Percentiles rank a stretch among this genome's conserved stretches.
Conservation (phyloP, 1,140 invertebrate species). For the Drosophila micromelanica region DNA sequence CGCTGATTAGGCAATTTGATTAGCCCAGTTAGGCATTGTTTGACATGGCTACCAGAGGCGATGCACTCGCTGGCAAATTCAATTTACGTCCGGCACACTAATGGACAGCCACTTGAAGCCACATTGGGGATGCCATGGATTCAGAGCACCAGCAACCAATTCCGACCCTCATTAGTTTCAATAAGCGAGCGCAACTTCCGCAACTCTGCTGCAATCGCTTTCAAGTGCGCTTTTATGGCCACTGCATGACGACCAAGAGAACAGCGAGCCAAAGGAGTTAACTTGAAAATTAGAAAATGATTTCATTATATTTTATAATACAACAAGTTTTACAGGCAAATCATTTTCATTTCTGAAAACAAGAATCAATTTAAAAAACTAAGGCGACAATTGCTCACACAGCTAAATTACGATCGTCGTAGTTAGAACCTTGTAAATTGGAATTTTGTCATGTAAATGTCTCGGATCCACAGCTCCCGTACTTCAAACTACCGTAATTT, state of each 20-base stretch:
- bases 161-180: slow-evolving; percentile 28
- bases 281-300: too few relatives aligned
- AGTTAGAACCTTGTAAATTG: too few relatives aligned
- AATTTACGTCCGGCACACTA: slow-evolving; percentile 8
- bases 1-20: slow-evolving; percentile 66
- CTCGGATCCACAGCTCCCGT: too few relatives aligned
- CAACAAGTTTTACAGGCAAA: too few relatives aligned
- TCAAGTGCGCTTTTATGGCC: neutral
- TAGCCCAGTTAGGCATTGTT: slow-evolving; percentile 56
- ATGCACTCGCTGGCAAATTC: slow-evolving; percentile 20
- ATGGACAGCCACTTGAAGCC: slow-evolving; percentile 1
- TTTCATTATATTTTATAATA: too few relatives aligned
- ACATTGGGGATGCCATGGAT: neutral
- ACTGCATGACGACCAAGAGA: neutral
- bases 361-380: too few relatives aligned
- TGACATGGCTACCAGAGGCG: slow-evolving; percentile 4
- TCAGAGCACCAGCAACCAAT: slow-evolving; percentile 1
- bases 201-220: neutral
- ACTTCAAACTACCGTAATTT: too few relatives aligned
- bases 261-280: neutral
- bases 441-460: too few relatives aligned
- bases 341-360: too few relatives aligned
- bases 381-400: too few relatives aligned
- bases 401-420: too few relatives aligned
- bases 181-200: slow-evolving; percentile 12